phyloP scores from a whole-genome alignment of 2,888 invertebrate genomes.

The Helicoverpa assulta region DNA sequence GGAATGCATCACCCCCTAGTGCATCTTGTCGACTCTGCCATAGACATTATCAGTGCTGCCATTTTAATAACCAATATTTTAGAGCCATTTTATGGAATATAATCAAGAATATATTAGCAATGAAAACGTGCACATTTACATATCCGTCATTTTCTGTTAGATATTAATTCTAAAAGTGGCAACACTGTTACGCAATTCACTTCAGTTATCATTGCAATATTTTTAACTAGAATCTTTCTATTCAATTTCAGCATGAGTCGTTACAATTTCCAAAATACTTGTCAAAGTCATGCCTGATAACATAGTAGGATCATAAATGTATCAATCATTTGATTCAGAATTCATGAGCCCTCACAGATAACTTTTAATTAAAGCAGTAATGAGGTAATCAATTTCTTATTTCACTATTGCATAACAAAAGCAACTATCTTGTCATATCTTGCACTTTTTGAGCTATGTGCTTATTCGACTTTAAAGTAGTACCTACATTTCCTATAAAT shows the following conservation, averaged over 20 bases:
- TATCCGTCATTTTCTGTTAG: neutral
- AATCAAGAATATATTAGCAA: neutral
- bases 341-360: slow-evolving; percentile 7
- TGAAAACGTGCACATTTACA: neutral
- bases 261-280: neutral
- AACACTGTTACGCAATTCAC: slow-evolving; percentile 38
- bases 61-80: slow-evolving; percentile 11
- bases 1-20: slow-evolving; percentile 78
- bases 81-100: neutral
- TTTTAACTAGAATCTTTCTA: slow-evolving; percentile 16
- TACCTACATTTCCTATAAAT: slow-evolving; percentile 2
- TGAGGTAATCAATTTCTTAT: neutral
- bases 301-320: slow-evolving; percentile 1
- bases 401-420: slow-evolving; percentile 9
- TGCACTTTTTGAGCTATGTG: slow-evolving; percentile 26
- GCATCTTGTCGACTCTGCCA: slow-evolving; percentile 67
- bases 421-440: slow-evolving; percentile 10
- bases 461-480: slow-evolving; percentile 11
- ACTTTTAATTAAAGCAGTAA: neutral
- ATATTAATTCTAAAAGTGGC: slow-evolving; percentile 24
- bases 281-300: slow-evolving; percentile 4
- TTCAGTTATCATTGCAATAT: slow-evolving; percentile 50
- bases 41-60: slow-evolving; percentile 40
- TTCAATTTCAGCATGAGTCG: slow-evolving; percentile 50
- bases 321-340: slow-evolving; percentile 2